A percentile compares a stretch with the other conserved stretches of the same genome.
Evolutionary conservation across 2,797 vertebrate genomes (phyloP).

Genomic region (Novumbra hubbsi): DNA sequence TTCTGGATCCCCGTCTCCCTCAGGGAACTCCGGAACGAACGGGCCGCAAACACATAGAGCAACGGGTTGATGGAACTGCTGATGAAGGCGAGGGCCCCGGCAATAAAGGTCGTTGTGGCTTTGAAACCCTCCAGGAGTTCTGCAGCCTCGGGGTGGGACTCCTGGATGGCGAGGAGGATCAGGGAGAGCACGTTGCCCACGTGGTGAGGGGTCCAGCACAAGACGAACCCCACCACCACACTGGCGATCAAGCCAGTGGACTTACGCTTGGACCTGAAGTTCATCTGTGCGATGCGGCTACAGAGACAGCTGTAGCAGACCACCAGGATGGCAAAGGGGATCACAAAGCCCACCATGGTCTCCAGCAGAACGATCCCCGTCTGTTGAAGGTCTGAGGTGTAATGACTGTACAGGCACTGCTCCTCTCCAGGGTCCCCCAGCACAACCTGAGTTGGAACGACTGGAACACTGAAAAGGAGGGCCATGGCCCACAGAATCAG

Average conservation of each 20-base stretch:
- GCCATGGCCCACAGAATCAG: conserved; percentile 74
- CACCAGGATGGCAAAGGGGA: conserved; percentile 79
- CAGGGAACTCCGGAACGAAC: conserved; percentile 76
- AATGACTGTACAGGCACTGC: conserved; percentile 69
- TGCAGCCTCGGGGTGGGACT: conserved; percentile 31
- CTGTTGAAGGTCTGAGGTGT: conserved; percentile 66
- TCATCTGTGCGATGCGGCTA: conserved; percentile 80
- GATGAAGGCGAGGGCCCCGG: conserved; percentile 82
- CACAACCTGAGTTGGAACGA: conserved; percentile 75
- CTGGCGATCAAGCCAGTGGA: conserved; percentile 79
- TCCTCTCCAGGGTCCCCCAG: neutral
- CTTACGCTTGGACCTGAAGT: conserved; percentile 75
- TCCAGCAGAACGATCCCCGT: conserved; percentile 75
- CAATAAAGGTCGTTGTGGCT: conserved; percentile 65
- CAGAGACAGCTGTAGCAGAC: conserved; percentile 80
- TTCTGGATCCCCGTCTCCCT: conserved; percentile 77
- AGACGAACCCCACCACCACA: conserved; percentile 75
- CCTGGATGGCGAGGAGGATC: conserved; percentile 52
- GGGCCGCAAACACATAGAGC: conserved; percentile 85
- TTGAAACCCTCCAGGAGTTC: conserved; percentile 49
- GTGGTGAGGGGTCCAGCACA: conserved; percentile 87
- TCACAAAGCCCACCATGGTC: conserved; percentile 79
- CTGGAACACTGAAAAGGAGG: conserved; percentile 75
- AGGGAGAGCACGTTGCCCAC: conserved; percentile 77
- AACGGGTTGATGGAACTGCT: conserved; percentile 85